These are phyloP conservation scores for Pygoscelis adeliae DNA, from an alignment of 2,113 vertebrate species.

Conservation along the genomic window DNA sequence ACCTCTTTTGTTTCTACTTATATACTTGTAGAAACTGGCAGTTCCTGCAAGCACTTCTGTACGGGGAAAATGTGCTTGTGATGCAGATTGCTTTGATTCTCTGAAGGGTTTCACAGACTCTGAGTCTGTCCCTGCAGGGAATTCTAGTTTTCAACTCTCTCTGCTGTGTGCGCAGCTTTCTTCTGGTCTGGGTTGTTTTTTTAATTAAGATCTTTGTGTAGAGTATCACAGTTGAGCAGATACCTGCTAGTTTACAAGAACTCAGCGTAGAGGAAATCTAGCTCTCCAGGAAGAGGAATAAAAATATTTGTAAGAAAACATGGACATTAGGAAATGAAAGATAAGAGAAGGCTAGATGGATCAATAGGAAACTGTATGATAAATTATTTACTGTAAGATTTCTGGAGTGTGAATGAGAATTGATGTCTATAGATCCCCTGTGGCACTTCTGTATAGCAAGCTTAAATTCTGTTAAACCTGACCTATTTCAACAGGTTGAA, in stretches of 20 bases:
- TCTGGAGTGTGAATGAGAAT: conserved; percentile 30
- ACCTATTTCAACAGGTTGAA: conserved; percentile 39
- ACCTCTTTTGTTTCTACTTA: conserved; percentile 22
- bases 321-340: neutral
- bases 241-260: neutral
- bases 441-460: neutral
- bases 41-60: neutral
- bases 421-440: neutral
- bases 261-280: neutral
- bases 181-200: neutral
- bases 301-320: neutral
- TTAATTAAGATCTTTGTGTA: neutral
- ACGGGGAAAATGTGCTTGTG: neutral
- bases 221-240: neutral
- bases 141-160: conserved; percentile 2
- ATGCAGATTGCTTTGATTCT: conserved; percentile 41
- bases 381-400: conserved; percentile 44
- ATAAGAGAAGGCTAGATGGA: neutral
- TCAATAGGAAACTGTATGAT: conserved; percentile 28
- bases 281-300: neutral
- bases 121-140: neutral
- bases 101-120: conserved; percentile 2
- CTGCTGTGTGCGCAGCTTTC: neutral
- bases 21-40: neutral
- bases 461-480: conserved; percentile 46